Evolutionary conservation across 2,888 invertebrate genomes (phyloP).

Genomic region (Periphyllus acericola): DNA sequence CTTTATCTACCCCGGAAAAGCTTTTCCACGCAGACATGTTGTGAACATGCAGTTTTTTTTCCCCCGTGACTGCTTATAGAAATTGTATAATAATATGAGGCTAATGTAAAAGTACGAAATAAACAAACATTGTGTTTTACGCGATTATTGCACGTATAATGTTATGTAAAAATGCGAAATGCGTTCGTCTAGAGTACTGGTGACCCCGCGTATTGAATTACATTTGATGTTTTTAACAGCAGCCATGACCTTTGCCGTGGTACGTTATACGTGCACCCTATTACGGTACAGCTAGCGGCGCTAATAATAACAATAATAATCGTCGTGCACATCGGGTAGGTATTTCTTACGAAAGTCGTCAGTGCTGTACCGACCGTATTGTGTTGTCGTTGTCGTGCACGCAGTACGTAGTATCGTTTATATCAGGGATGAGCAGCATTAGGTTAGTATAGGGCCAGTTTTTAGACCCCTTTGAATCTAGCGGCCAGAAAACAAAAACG

Average conservation of each 20-base stretch:
- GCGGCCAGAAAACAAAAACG: no score
- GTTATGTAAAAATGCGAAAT: background rate
- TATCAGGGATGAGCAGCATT: no score
- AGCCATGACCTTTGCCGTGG: background rate
- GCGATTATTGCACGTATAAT: background rate
- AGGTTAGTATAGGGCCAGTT: no score
- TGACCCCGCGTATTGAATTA: background rate
- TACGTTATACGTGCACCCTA: no score
- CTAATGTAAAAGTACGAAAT: background rate
- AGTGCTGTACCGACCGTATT: no score
- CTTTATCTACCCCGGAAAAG: constrained; percentile 54
- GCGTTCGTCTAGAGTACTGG: background rate
- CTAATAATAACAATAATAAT: no score
- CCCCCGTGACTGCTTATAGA: constrained; percentile 1
- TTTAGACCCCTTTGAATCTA: no score
- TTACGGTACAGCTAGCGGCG: no score
- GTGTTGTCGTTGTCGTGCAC: no score
- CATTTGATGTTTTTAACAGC: background rate
- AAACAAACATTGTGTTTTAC: background rate
- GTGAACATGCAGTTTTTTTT: constrained; percentile 37
- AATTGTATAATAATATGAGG: constrained; percentile 1
- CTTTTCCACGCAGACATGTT: constrained; percentile 50
- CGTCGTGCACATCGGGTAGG: no score
- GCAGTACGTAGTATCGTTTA: no score
- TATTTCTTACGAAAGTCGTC: no score